Evolutionary conservation across 1,140 invertebrate species (phyloP).

Genomic region (Scaptodrosophila lebanonensis): DNA sequence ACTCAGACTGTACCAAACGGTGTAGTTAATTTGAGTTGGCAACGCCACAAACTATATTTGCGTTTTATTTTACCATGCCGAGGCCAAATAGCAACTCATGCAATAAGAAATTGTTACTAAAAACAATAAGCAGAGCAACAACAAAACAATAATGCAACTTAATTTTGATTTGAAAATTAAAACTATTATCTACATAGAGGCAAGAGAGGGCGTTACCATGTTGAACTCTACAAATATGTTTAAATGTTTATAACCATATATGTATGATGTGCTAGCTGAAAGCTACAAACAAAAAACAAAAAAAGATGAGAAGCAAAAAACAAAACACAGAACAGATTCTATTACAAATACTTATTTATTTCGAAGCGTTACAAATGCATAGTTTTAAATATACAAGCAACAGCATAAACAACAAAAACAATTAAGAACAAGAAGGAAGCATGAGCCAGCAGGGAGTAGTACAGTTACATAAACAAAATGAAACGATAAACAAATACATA

Average conservation of each 20-base stretch:
- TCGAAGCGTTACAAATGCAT: not conserved
- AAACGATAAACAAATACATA: slow-evolving; percentile 42
- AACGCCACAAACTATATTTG: too few relatives aligned
- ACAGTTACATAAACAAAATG: not conserved
- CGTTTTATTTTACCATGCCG: too few relatives aligned
- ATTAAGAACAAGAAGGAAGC: not conserved
- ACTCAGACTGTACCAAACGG: too few relatives aligned
- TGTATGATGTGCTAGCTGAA: slow-evolving; percentile 49
- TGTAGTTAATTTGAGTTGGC: too few relatives aligned
- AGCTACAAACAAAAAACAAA: slow-evolving; percentile 41
- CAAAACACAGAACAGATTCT: slow-evolving; percentile 4
- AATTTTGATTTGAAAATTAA: slow-evolving; percentile 2
- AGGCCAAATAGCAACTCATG: not conserved
- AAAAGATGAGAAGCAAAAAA: slow-evolving; percentile 24
- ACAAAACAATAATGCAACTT: slow-evolving; percentile 21
- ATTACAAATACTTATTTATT: slow-evolving; percentile 9
- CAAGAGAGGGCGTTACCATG: slow-evolving; percentile 23
- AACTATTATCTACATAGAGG: slow-evolving; percentile 29
- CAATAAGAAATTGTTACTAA: not conserved
- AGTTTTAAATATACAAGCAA: not conserved
- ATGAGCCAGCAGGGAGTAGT: not conserved
- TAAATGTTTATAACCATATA: slow-evolving; percentile 15
- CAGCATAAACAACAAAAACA: slow-evolving; percentile 16
- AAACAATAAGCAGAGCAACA: slow-evolving; percentile 8
- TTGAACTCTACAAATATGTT: slow-evolving; percentile 6